Base-by-base conservation (phyloP, 2,888 invertebrate genomes). In the Hetaerina titia region DNA sequence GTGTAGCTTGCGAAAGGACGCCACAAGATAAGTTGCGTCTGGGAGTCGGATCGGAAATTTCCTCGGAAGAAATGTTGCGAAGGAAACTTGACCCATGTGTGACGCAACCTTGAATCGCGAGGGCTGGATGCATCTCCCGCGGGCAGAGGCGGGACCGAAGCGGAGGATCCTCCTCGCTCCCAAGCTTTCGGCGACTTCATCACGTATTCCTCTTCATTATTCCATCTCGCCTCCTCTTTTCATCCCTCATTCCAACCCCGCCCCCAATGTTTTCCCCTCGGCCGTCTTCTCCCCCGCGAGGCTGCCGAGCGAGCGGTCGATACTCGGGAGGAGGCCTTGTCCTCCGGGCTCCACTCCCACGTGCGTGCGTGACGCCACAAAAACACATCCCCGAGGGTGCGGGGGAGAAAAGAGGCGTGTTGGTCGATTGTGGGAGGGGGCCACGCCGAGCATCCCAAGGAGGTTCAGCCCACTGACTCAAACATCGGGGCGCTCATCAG, bases 321-420 rank as follows among this genome's bases (percentile, higher is more conserved):
- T 90, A 90, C 31, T 64, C 22, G 45, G 64, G 64, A 90, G 90
- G 64, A 64, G 90, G 64, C 90, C 64, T 90, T 64, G 90, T 90
- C 90, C 90, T 90, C 45, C 22, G 60, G 89, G 57, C 57, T 81
- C 31, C 31, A 56, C 9, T 57, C 57, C 88, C 88, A 64, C 58
- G 90, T 90, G 90, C 90, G 90, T 90, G 90, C 90, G 90, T 90
- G 90, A 90, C 64, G 90, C 31, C 64, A 64, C 90, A 25, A 4
- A 64, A 81, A 81, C 31, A 64, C 22, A 64, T 45, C 63, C 31
- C 57, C 45, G 89, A 22, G 64, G 22, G 45, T 31, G 31, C 64
- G 31, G n/a, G 90, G 22, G 19, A 45, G 89, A 57, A 89, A 25
- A 13, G 25, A 90, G 87, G 88, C 19, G 45, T 8, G 88, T 56